phyloP scores from a whole-genome alignment of 2,113 vertebrate species.

The Paradoxurus hermaphroditus region DNA sequence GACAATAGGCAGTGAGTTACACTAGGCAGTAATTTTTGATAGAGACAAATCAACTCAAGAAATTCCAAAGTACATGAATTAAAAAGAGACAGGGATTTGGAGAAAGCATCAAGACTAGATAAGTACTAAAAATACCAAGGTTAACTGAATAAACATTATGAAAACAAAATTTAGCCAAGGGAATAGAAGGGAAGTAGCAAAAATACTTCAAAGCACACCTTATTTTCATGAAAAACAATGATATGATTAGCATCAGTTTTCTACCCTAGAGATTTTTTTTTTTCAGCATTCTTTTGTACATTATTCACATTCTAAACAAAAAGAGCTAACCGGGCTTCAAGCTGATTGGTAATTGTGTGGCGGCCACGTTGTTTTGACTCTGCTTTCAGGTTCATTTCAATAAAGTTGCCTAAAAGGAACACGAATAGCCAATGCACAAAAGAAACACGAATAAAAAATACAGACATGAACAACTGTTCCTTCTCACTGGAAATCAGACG shows the following conservation, averaged over 20 bases:
- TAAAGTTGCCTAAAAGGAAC: not conserved
- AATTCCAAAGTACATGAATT: slow-evolving; percentile 56
- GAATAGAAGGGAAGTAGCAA: slow-evolving; percentile 79
- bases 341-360: slow-evolving; percentile 60
- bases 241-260: slow-evolving; percentile 77
- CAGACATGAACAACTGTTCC: not conserved
- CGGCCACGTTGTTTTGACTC: slow-evolving; percentile 64
- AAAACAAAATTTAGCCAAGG: slow-evolving; percentile 82
- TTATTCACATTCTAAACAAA: slow-evolving; percentile 79
- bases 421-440: not conserved
- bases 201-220: slow-evolving; percentile 80
- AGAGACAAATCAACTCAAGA: slow-evolving; percentile 74
- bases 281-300: slow-evolving; percentile 76
- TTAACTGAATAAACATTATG: slow-evolving; percentile 80
- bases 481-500: not conserved
- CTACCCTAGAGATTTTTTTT: slow-evolving; percentile 76
- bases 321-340: slow-evolving; percentile 58
- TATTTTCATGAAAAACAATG: slow-evolving; percentile 79
- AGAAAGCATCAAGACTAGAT: slow-evolving; percentile 67
- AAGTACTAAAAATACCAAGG: slow-evolving; percentile 72
- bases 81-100: not conserved
- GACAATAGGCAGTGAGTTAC: not conserved
- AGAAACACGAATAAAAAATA: slow-evolving; percentile 10
- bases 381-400: slow-evolving; percentile 68
- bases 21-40: slow-evolving; percentile 62